These are phyloP conservation scores for Salticus scenicus DNA, from an alignment of 2,888 invertebrate genomes.

Conservation along the genomic window DNA sequence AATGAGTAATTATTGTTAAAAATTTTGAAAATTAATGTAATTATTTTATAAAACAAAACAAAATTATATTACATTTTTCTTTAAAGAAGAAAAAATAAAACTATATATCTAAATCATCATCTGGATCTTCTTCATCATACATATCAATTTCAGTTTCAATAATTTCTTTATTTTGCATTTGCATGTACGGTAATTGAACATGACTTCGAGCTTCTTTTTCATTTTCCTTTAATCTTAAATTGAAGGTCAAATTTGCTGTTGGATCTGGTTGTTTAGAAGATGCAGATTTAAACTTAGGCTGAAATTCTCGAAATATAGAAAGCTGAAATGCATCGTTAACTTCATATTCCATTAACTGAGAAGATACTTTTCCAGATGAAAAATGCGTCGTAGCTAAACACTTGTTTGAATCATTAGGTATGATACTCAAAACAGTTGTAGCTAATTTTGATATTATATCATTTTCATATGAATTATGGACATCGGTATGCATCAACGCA, in stretches of 20 bases:
- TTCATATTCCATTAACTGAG: slow-evolving; percentile 18
- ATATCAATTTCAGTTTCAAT: slow-evolving; percentile 46
- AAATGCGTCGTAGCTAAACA: slow-evolving; percentile 18
- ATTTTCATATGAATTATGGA: slow-evolving; percentile 25
- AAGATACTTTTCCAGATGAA: slow-evolving; percentile 39
- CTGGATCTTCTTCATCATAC: slow-evolving; percentile 68
- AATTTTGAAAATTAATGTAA: no score
- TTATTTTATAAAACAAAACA: no score
- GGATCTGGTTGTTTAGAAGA: slow-evolving; percentile 54
- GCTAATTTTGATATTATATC: slow-evolving; percentile 31
- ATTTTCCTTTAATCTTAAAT: slow-evolving; percentile 46
- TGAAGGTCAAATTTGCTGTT: slow-evolving; percentile 60
- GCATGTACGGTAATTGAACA: slow-evolving; percentile 49
- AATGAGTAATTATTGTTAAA: no score
- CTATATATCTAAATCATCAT: slow-evolving; percentile 53
- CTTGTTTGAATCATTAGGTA: background rate
- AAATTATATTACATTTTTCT: no score
- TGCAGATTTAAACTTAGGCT: background rate
- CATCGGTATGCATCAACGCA: slow-evolving; percentile 35
- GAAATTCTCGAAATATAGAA: slow-evolving; percentile 10
- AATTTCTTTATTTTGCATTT: slow-evolving; percentile 37
- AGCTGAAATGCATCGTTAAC: slow-evolving; percentile 26
- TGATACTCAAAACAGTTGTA: slow-evolving; percentile 17
- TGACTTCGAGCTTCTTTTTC: slow-evolving; percentile 41
- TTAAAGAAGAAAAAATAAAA: background rate